Evolutionary conservation across 1,140 invertebrate species (phyloP).

Genomic region (Cydia splendana): DNA sequence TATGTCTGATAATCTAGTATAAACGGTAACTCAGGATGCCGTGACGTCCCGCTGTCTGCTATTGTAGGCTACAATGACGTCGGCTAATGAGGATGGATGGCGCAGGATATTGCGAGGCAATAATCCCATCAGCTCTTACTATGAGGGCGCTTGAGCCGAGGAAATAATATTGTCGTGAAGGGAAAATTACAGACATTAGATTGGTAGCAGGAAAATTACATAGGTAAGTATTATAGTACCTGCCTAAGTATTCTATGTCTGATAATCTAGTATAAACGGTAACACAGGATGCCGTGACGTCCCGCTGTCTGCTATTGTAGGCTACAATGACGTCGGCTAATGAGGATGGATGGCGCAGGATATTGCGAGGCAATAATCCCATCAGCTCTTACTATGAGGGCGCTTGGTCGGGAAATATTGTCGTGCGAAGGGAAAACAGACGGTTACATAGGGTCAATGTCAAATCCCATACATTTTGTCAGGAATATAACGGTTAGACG

Average conservation of each 20-base stretch:
- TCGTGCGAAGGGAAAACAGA: neutral
- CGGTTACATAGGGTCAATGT: too few relatives aligned
- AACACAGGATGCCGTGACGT: constrained; percentile 33
- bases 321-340: constrained; percentile 2
- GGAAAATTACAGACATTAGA: neutral
- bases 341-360: constrained; percentile 5
- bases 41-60: constrained; percentile 42
- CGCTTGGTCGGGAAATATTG: neutral
- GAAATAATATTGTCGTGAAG: neutral
- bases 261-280: neutral
- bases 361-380: constrained; percentile 9
- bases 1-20: too few relatives aligned
- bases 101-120: neutral
- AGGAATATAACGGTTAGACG: too few relatives aligned
- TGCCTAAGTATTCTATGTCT: too few relatives aligned
- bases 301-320: constrained; percentile 38
- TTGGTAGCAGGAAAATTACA: too few relatives aligned
- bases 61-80: neutral
- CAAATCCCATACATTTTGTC: too few relatives aligned
- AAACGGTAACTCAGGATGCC: neutral
- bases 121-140: constrained; percentile 16
- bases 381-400: constrained; percentile 20
- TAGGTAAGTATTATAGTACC: too few relatives aligned
- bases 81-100: constrained; percentile 18
- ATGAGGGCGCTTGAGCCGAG: constrained; percentile 1